These are phyloP conservation scores for Motacilla alba DNA, from an alignment of 2,113 vertebrate genomes.

Conservation along the genomic window DNA sequence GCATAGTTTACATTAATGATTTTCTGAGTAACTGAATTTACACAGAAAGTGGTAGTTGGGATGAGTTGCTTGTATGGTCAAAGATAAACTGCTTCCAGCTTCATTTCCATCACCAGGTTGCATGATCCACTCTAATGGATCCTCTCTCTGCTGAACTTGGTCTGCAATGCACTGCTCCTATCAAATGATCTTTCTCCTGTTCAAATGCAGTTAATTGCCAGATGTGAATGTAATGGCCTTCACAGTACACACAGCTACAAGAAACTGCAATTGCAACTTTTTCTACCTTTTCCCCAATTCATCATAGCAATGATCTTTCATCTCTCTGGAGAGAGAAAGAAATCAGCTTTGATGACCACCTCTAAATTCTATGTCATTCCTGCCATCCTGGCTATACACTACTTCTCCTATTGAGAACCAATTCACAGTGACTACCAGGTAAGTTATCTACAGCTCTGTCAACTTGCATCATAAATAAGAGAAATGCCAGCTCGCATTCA, in stretches of 20 bases:
- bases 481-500: not conserved
- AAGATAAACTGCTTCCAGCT: not conserved
- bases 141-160: not conserved
- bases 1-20: not conserved
- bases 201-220: not conserved
- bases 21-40: not conserved
- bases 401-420: not conserved
- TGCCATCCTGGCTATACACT: not conserved
- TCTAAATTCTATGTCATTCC: not conserved
- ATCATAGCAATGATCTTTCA: not conserved
- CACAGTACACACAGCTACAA: not conserved
- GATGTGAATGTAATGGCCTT: not conserved
- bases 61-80: not conserved
- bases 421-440: not conserved
- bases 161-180: not conserved
- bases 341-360: not conserved
- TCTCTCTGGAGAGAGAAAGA: not conserved
- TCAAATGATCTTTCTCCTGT: not conserved
- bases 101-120: not conserved
- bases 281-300: not conserved
- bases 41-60: not conserved
- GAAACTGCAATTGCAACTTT: not conserved
- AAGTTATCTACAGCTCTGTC: not conserved
- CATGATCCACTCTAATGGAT: not conserved
- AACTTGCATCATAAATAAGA: not conserved